Evolutionary conservation across 23 tunicate species (phyloP).

Genomic region (Trididemnum nubilum): DNA sequence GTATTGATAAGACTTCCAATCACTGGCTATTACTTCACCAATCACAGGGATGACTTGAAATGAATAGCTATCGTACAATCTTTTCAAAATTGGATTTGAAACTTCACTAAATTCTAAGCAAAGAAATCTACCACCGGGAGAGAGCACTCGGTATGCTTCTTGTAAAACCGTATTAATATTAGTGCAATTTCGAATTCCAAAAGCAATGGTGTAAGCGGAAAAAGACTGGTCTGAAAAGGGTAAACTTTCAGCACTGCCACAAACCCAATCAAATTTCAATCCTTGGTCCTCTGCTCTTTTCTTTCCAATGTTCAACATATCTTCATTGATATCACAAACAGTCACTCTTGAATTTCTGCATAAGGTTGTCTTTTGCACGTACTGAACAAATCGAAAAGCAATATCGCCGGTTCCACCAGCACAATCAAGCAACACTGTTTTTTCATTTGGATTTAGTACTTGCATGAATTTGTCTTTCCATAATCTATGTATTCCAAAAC

Average conservation of each 20-base stretch:
- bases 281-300: conserved; percentile 46
- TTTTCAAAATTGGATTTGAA: conserved; percentile 43
- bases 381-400: conserved; percentile 64
- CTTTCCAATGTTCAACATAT: conserved; percentile 89
- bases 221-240: conserved; percentile 85
- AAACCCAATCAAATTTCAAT: conserved; percentile 59
- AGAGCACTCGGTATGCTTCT: conserved; percentile 92
- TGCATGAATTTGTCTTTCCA: conserved; percentile 89
- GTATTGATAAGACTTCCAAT: conserved; percentile 97
- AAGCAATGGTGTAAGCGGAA: conserved; percentile 89
- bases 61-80: conserved; percentile 81
- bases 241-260: conserved; percentile 84
- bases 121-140: conserved; percentile 94
- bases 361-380: conserved; percentile 14
- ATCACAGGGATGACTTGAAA: conserved; percentile 92
- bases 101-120: conserved; percentile 93
- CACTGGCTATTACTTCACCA: conserved; percentile 92
- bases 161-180: conserved; percentile 78
- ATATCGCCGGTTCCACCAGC: conserved; percentile 99
- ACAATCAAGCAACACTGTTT: conserved; percentile 72
- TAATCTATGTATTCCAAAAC: conserved; percentile 87
- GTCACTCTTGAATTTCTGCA: conserved; percentile 52
- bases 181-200: conserved; percentile 97
- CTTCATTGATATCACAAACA: conserved; percentile 89
- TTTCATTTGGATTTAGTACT: conserved; percentile 55